Evolutionary conservation across 2,113 vertebrate species (phyloP).

Genomic region (Sitta europaea): DNA sequence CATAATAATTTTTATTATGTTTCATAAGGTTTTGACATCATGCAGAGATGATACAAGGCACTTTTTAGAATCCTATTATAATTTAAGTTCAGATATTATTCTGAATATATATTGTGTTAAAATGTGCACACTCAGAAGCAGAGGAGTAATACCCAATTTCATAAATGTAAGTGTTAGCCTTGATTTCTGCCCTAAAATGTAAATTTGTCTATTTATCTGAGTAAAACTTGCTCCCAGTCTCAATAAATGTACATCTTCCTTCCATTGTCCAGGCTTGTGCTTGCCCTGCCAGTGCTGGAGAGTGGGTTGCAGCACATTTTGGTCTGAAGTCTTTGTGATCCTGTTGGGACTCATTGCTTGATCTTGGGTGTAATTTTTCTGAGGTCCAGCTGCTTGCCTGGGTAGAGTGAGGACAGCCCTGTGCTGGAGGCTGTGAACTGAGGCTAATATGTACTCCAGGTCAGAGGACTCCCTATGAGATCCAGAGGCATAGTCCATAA

Average conservation of each 20-base stretch:
- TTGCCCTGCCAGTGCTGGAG: not conserved
- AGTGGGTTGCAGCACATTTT: not conserved
- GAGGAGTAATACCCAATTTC: not conserved
- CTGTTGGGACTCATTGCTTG: not conserved
- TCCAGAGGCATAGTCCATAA: not conserved
- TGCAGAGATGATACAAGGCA: not conserved
- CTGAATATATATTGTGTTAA: not conserved
- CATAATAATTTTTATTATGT: not conserved
- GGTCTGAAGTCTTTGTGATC: not conserved
- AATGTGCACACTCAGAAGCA: not conserved
- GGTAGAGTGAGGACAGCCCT: not conserved
- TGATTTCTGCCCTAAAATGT: not conserved
- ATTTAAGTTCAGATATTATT: not conserved
- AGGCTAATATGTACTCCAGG: rapidly evolving
- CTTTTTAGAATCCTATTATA: not conserved
- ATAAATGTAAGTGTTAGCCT: not conserved
- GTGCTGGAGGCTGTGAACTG: not conserved
- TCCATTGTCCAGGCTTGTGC: not conserved
- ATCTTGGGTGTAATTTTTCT: not conserved
- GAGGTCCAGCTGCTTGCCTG: not conserved
- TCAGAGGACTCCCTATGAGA: not conserved
- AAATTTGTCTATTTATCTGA: not conserved
- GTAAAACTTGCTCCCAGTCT: not conserved
- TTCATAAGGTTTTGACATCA: not conserved
- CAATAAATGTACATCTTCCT: not conserved